Evolutionary conservation across 2,888 invertebrate genomes (phyloP), one percentile per base, ranked within the genome.

Genomic region (Leptarthrus brevirostris): DNA sequence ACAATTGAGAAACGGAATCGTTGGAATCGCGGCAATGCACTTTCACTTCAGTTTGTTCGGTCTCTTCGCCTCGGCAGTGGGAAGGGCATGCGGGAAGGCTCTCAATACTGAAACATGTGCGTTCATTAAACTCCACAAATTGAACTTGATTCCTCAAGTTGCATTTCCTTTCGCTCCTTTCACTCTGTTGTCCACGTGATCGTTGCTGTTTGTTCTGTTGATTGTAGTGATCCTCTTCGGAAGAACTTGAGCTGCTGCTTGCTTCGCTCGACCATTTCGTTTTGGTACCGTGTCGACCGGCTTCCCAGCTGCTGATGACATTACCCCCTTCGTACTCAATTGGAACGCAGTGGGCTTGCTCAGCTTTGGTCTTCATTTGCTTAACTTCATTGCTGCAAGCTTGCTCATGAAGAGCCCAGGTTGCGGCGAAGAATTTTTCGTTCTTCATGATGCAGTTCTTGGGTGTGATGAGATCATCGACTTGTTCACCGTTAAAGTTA

Each of bases 31-130:
- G 81, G 77, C 87, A 88, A 76, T 87, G 83, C 72, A 86, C 86
- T n/a, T 82, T 80, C 44, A 87, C 83, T 1, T 83, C 82, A 80
- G 88, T 88, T n/a, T 83, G 79, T 75, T 86, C 83, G 76, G 83
- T 86, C 1, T 83, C 82, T 3, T 80, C 80, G 3, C 86, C 81
- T 40, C 81, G 82, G 83, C 89, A 89, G 10, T 85, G 83, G 0
- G 83, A 81, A 74, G 85, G 84, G 83, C 92, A 92, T 1, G 86
- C 81, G 1, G 88, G 86, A 24, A 90, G 78, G 0, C 88, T 87
- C 12, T 83, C 85, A 8, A 86, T 84, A 3, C 89, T 88, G 82
- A 92, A 91, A 83, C 92, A 92, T 74, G 89, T 87, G 78, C 89
- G 83, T 0, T 85, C 86, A 53, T 86, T 84, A 76, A 85, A 85